Evolutionary conservation across 2,113 vertebrate genomes (phyloP).

Genomic region (Noctilio leporinus): DNA sequence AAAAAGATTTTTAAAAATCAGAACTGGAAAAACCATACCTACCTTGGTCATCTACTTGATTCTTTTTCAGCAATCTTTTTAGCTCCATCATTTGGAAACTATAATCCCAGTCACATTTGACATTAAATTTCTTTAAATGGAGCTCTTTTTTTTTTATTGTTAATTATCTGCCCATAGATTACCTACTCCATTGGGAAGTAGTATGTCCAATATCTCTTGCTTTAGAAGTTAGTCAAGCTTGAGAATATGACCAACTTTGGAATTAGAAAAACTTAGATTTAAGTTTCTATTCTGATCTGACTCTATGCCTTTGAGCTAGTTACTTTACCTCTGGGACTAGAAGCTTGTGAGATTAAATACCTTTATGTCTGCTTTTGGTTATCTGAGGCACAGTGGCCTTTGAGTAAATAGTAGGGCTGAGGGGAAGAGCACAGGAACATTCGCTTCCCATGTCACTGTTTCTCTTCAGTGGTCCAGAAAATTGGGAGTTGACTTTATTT

Average conservation of each 20-base stretch:
- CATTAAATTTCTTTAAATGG: neutral
- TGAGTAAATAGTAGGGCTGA: neutral
- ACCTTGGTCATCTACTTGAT: neutral
- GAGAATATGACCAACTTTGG: neutral
- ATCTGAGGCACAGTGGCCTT: neutral
- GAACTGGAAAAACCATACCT: neutral
- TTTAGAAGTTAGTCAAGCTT: neutral
- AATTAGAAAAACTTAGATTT: neutral
- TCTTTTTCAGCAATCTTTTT: neutral
- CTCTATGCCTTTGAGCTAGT: neutral
- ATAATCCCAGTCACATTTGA: neutral
- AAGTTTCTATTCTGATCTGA: neutral
- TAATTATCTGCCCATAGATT: neutral
- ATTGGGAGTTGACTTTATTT: neutral
- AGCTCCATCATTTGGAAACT: neutral
- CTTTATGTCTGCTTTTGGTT: accelerated
- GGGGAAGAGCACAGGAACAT: neutral
- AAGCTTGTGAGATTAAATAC: neutral
- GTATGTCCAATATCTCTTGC: neutral
- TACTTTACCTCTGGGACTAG: neutral
- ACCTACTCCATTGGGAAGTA: neutral
- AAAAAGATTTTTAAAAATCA: neutral
- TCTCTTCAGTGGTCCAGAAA: neutral
- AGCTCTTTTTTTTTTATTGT: neutral
- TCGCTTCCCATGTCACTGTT: neutral